These are phyloP conservation scores for Akabosia matsudoensis DNA, from an alignment of 1,140 invertebrate species.

Conservation along the genomic window DNA sequence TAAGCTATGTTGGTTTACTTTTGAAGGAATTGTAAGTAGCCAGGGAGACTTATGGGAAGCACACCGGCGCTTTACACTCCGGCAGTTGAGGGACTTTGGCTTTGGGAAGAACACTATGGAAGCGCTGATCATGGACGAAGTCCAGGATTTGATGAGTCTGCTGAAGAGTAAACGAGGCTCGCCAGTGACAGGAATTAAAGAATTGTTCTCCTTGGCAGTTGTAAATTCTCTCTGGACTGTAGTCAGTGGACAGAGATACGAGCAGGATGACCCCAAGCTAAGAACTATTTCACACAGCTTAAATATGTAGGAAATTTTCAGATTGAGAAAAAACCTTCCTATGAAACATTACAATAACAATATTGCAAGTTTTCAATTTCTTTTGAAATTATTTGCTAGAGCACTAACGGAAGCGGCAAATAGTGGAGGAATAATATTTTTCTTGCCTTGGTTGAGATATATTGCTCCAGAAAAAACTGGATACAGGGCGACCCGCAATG, in stretches of 20 bases:
- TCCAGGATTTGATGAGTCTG: not conserved
- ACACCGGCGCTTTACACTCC: not conserved
- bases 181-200: not conserved
- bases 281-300: not conserved
- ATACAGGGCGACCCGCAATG: not conserved
- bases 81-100: conserved; percentile 1
- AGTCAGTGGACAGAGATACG: not conserved
- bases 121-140: not conserved
- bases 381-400: too few species aligned
- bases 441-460: conserved; percentile 23
- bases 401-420: not conserved
- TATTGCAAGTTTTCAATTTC: too few species aligned
- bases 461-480: conserved; percentile 1
- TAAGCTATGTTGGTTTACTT: too few species aligned
- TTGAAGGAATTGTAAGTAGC: not conserved
- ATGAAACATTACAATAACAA: too few species aligned
- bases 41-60: not conserved
- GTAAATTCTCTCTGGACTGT: not conserved
- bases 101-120: conserved; percentile 3
- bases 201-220: not conserved
- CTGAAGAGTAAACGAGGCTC: not conserved
- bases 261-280: not conserved
- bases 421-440: conserved; percentile 3
- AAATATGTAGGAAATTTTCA: too few species aligned
- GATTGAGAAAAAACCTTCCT: too few species aligned